These are phyloP conservation scores for Origma solitaria DNA, from an alignment of 2,113 vertebrate genomes.

Conservation along the genomic window DNA sequence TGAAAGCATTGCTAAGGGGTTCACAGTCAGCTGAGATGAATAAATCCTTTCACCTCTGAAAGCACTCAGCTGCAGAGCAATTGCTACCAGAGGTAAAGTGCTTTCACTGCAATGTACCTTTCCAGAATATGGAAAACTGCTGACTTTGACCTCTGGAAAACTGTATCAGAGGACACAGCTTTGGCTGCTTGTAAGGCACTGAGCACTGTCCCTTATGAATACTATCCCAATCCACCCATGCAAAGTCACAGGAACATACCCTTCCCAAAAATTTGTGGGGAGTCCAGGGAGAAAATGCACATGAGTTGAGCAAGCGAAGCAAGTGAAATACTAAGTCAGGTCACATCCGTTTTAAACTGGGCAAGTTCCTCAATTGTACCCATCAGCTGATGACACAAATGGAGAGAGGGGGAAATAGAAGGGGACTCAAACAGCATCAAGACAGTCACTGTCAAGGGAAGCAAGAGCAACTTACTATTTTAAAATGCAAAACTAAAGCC, in stretches of 20 bases:
- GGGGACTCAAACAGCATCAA: not conserved
- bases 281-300: not conserved
- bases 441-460: not conserved
- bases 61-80: constrained; percentile 27
- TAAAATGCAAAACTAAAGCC: not conserved
- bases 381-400: not conserved
- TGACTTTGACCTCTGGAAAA: constrained; percentile 9
- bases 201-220: not conserved
- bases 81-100: constrained; percentile 22
- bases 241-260: not conserved
- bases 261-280: not conserved
- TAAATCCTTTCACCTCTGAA: constrained; percentile 27
- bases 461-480: not conserved
- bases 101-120: constrained; percentile 37
- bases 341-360: not conserved
- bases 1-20: not conserved
- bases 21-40: constrained; percentile 26
- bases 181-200: not conserved
- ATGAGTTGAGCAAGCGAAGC: not conserved
- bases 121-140: not conserved
- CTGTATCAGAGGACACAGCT: not conserved
- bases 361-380: not conserved
- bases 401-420: not conserved
- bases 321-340: not conserved
- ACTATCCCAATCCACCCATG: not conserved